Evolutionary conservation across 2,113 vertebrate genomes (phyloP), one percentile per base, ranked within the genome.

Genomic region (Panthera tigris): DNA sequence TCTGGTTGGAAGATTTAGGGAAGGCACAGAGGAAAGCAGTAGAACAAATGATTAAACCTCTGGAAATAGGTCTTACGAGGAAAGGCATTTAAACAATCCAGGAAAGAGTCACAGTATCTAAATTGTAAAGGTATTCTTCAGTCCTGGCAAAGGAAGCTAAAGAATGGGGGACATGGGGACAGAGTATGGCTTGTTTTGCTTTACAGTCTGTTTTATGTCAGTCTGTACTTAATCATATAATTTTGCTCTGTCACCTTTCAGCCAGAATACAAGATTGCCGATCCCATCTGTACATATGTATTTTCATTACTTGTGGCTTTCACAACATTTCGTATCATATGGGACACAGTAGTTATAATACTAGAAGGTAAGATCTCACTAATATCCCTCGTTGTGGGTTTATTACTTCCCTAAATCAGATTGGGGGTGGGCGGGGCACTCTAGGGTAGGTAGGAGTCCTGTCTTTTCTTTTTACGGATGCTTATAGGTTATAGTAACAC

Each of bases 251-350:
- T 98, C 95, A 52, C 78, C 74, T 98, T 98, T 96, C 99, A 99
- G 99, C 99, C 99, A 29, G 99, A 99, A 94, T 99, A 99, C 97
- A 99, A 99, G 98, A 98, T 99, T 97, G 99, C 99, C 18, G 99
- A 99, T 96, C 99, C 99, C n/a, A 99, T 99, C 97, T 99, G 99
- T 97, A 99, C 99, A 14, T 99, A 99, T 1, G 96, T 99, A 94
- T 99, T 99, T 98, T 99, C 99, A 11, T 78, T 99, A 95, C 99
- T 99, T 97, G 99, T 99, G 97, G 98, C 99, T 95, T 99, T 99
- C 98, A 99, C 99, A 98, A 99, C 99, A 7, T 48, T 99, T 95
- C 99, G 99, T 95, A 99, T 99, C 98, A 98, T 99, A 94, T 97
- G 99, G 97, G 99, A 99, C 98, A 99, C 99, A 0, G 94, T 99